These are phyloP conservation scores for Drosophila saltans DNA, from an alignment of 1,140 invertebrate species.

Conservation along the genomic window DNA sequence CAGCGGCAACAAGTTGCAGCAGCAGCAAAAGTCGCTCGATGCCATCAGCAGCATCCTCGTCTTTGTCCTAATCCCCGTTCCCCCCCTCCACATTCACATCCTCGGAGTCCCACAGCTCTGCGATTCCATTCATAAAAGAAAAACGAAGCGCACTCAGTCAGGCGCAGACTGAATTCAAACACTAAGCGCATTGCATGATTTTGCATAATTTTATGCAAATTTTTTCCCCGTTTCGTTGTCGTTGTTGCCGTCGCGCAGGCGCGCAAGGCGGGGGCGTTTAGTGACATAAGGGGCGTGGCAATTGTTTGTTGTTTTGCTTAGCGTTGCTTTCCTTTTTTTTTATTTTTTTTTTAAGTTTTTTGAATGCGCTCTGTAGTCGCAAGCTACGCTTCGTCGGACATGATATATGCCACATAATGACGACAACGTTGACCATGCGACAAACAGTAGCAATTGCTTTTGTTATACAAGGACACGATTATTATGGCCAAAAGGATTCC, in stretches of 20 bases:
- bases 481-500: slow-evolving; percentile 16
- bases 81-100: slow-evolving; percentile 11
- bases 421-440: slow-evolving; percentile 61
- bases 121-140: slow-evolving; percentile 78
- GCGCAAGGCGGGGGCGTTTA: slow-evolving; percentile 32
- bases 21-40: slow-evolving; percentile 45
- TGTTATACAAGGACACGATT: slow-evolving; percentile 82
- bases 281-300: slow-evolving; percentile 64
- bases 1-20: slow-evolving; percentile 77
- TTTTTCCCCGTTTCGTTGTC: slow-evolving; percentile 16
- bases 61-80: slow-evolving; percentile 12
- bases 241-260: slow-evolving; percentile 34
- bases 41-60: slow-evolving; percentile 7
- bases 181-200: slow-evolving; percentile 82
- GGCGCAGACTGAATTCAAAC: slow-evolving; percentile 62
- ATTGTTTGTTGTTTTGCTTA: slow-evolving; percentile 32
- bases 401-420: slow-evolving; percentile 80
- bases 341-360: neutral
- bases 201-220: slow-evolving; percentile 83
- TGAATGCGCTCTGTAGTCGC: slow-evolving; percentile 5
- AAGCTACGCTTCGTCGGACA: slow-evolving; percentile 53
- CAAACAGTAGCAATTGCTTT: slow-evolving; percentile 82
- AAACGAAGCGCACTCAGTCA: slow-evolving; percentile 60
- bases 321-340: too few species aligned
- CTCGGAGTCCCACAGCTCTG: slow-evolving; percentile 17